Base-by-base conservation (phyloP, 1,140 invertebrate species). In the Drosophila parvula region DNA sequence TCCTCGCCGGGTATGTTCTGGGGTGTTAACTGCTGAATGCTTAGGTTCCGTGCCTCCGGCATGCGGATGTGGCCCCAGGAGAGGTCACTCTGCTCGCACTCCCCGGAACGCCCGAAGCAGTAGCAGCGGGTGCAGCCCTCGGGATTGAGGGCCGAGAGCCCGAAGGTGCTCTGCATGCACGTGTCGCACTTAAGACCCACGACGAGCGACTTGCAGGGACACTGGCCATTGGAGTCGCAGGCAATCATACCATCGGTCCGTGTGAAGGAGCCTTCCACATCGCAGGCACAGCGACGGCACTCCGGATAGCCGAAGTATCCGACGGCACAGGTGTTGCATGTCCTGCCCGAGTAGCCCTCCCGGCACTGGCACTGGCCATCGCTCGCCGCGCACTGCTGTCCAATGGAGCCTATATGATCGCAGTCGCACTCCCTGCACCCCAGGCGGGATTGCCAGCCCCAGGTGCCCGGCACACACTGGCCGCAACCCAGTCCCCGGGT, bases 271-370 rank as follows among this genome's bases (percentile, higher is more conserved):
- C 97, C 97, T 1, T 94, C 93, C 1, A 90, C 45, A 81, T 96
- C 93, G 91, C 98, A 99, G 50, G 95, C 94, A 91, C 98, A 99
- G 10, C 95, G 94, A 34, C 94, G 93, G 91, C 99, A 99, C 36
- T 95, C 94, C 0, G 98, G 98, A 92, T 97, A 98, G 10, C 97
- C 97, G 91, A 96, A 98, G 92, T 96, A 97, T 0, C 98, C 98
- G 43, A 94, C 93, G 5, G 95, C 93, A 90, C 99, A 99, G 16
- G 92, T 93, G 63, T 97, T 94, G 92, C 98, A 99, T 53, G 94
- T 94, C 5, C 94, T 92, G 0, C 97, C 97, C 16, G 94, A 93
- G 92, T 96, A 99, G 14, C 97, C 98, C 48, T 94, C 93, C 5
- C 95, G 93, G 92, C 98, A 99, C 9, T 93, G 92, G 91, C 98